Conservation (phyloP, 2,888 invertebrate species). For the Temnothorax ravouxi region DNA sequence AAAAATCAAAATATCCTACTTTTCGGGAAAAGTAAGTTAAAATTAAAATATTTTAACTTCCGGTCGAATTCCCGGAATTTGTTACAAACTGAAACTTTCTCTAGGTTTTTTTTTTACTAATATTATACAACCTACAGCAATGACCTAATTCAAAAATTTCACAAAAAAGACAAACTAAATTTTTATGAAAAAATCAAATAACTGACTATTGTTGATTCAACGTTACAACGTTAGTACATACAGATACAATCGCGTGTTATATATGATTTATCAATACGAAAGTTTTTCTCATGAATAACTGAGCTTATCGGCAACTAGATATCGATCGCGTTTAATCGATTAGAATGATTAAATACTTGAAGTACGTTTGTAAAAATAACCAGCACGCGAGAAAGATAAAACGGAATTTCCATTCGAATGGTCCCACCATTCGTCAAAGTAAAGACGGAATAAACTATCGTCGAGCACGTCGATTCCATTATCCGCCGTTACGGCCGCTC, state of each 20-base stretch:
- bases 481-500: too few species aligned
- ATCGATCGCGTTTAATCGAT: neutral
- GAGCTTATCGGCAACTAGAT: neutral
- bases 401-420: conserved; percentile 73
- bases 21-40: neutral
- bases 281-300: neutral
- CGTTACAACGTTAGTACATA: neutral
- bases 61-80: neutral
- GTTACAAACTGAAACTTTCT: neutral
- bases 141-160: neutral
- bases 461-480: too few species aligned
- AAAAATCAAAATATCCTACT: neutral
- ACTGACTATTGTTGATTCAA: neutral
- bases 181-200: neutral
- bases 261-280: neutral
- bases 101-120: neutral
- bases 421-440: conserved; percentile 68
- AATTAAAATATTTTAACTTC: conserved; percentile 10
- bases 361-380: conserved; percentile 21
- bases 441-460: too few species aligned
- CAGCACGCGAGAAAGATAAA: conserved; percentile 55
- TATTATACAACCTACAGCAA: neutral
- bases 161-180: neutral
- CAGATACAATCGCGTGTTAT: neutral
- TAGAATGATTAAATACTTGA: neutral